Conservation (phyloP, 2,113 vertebrate genomes). For the Neoarius graeffei region DNA sequence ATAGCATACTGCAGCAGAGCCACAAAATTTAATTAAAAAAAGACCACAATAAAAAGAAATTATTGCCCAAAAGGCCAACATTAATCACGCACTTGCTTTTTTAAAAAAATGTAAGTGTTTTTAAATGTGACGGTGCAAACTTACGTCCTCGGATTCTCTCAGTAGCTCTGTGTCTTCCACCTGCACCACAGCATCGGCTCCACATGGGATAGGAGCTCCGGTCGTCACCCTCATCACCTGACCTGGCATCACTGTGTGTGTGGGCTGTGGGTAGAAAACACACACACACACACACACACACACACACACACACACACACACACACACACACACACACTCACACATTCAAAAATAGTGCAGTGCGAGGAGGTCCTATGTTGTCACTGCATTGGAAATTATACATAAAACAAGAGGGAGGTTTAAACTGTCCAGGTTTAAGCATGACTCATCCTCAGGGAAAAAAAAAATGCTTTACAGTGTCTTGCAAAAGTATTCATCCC, state of each 20-base stretch:
- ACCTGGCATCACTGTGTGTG: constrained; percentile 98
- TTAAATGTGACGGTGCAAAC: constrained; percentile 54
- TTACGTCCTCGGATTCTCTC: constrained; percentile 96
- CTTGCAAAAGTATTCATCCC: too few species aligned
- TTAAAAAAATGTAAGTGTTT: too few species aligned
- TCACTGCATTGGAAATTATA: neutral
- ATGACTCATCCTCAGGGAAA: neutral
- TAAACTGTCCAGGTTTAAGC: neutral
- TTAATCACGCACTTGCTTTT: neutral
- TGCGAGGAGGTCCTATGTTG: neutral
- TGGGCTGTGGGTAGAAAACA: constrained; percentile 76
- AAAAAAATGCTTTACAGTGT: neutral
- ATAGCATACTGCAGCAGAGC: neutral
- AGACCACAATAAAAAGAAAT: neutral
- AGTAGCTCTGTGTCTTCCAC: constrained; percentile 98
- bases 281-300: neutral
- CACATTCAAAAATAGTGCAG: neutral
- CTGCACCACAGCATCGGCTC: constrained; percentile 97
- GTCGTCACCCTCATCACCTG: constrained; percentile 99
- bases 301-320: neutral
- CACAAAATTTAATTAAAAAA: neutral
- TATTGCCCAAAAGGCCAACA: neutral
- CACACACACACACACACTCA: neutral
- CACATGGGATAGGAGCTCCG: constrained; percentile 97
- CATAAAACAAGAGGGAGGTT: neutral